A percentile compares a stretch with the other conserved stretches of the same genome.
Evolutionary conservation across 2,888 invertebrate genomes (phyloP).

Genomic region (Drosophila leonis): DNA sequence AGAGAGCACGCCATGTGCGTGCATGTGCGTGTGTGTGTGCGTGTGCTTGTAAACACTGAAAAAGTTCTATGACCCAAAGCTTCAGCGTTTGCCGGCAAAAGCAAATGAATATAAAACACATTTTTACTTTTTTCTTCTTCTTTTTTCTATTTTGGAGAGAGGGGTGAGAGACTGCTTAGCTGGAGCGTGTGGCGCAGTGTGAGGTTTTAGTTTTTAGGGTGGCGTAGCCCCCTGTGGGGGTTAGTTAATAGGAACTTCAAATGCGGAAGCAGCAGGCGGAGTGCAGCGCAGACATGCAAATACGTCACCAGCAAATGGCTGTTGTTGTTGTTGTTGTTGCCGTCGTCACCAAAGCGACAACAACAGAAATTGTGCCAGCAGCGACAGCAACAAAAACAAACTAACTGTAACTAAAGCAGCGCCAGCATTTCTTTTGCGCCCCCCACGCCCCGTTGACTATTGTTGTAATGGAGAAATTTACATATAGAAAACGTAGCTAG

Average conservation of each 20-base stretch:
- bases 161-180: conserved; percentile 14
- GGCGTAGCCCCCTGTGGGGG: conserved; percentile 12
- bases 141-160: neutral
- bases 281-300: conserved; percentile 66
- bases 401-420: conserved; percentile 61
- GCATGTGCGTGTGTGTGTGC: conserved; percentile 20
- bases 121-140: conserved; percentile 10
- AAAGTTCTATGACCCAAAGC: conserved; percentile 83
- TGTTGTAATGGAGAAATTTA: conserved; percentile 73
- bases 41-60: conserved; percentile 64
- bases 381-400: conserved; percentile 47
- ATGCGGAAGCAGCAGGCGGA: conserved; percentile 72
- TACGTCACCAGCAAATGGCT: conserved; percentile 67
- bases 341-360: conserved; percentile 62
- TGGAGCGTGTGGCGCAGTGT: neutral
- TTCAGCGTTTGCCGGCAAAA: conserved; percentile 55
- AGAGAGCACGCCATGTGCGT: conserved; percentile 16
- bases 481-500: conserved; percentile 60
- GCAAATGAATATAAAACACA: conserved; percentile 50
- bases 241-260: conserved; percentile 60
- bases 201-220: conserved; percentile 8
- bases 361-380: conserved; percentile 82
- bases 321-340: conserved; percentile 45
- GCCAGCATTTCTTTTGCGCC: conserved; percentile 43
- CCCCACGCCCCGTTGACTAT: neutral